These are phyloP conservation scores for Mya arenaria DNA, from an alignment of 1,140 invertebrate genomes.

Conservation along the genomic window DNA sequence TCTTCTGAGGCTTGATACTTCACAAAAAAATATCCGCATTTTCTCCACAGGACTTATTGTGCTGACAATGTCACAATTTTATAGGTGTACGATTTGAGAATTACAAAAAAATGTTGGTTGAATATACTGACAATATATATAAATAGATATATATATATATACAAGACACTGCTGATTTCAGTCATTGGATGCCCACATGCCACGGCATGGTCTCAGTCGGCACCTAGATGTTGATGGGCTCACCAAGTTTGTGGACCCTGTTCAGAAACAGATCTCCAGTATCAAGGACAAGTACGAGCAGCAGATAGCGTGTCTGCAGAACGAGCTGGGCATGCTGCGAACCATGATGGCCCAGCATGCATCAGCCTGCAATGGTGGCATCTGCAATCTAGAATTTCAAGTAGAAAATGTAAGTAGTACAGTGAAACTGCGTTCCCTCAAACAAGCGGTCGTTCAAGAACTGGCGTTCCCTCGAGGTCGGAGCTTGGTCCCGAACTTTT, in stretches of 20 bases:
- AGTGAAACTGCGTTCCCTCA: background rate
- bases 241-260: constrained; percentile 88
- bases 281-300: constrained; percentile 89
- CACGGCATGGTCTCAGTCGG: constrained; percentile 64
- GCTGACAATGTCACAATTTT: background rate
- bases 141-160: too few species aligned
- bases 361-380: constrained; percentile 80
- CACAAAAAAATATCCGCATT: too few species aligned
- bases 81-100: background rate
- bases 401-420: constrained; percentile 53
- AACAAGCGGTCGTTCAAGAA: too few species aligned
- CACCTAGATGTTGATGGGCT: constrained; percentile 89
- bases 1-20: too few species aligned
- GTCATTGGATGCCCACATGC: constrained; percentile 62
- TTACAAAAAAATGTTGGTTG: too few species aligned
- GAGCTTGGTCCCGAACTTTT: too few species aligned
- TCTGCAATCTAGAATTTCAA: constrained; percentile 59
- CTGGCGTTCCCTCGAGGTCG: too few species aligned
- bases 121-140: too few species aligned
- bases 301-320: constrained; percentile 86
- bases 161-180: too few species aligned
- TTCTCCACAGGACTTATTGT: background rate
- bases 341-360: constrained; percentile 87
- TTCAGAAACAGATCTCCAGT: constrained; percentile 90
- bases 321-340: constrained; percentile 89